These are phyloP conservation scores for Amphiura filiformis DNA, from an alignment of 35 echinoderm and acorn worm genomes.

Conservation along the genomic window DNA sequence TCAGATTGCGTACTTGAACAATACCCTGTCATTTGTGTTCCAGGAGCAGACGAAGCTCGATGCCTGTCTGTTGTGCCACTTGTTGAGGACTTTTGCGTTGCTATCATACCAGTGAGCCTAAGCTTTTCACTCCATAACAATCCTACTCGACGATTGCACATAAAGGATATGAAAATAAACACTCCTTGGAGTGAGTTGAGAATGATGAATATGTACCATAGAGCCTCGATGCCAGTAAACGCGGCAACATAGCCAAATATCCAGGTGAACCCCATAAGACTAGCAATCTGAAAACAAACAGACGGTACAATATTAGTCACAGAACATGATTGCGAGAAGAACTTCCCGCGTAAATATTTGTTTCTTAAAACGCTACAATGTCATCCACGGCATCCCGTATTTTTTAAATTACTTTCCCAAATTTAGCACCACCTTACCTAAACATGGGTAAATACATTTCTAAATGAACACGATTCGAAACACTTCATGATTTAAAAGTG, in stretches of 20 bases:
- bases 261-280: constrained; percentile 84
- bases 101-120: neutral
- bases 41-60: no score
- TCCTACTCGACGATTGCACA: constrained; percentile 32
- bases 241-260: constrained; percentile 74
- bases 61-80: no score
- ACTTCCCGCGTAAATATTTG: neutral
- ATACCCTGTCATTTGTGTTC: no score
- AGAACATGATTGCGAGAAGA: neutral
- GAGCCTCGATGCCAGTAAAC: constrained; percentile 13
- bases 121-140: constrained; percentile 25
- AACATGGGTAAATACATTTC: neutral
- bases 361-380: no score
- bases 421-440: no score
- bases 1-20: no score
- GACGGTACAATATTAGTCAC: neutral
- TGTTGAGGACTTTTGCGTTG: neutral
- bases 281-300: constrained; percentile 49
- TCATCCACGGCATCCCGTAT: no score
- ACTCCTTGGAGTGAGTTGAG: constrained; percentile 72
- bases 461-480: no score
- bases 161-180: constrained; percentile 63
- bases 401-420: no score
- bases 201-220: constrained; percentile 78
- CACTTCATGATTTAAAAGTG: no score